Base-by-base conservation (phyloP, 53 echinoderm and acorn worm species). In the Patiria pectinifera region DNA sequence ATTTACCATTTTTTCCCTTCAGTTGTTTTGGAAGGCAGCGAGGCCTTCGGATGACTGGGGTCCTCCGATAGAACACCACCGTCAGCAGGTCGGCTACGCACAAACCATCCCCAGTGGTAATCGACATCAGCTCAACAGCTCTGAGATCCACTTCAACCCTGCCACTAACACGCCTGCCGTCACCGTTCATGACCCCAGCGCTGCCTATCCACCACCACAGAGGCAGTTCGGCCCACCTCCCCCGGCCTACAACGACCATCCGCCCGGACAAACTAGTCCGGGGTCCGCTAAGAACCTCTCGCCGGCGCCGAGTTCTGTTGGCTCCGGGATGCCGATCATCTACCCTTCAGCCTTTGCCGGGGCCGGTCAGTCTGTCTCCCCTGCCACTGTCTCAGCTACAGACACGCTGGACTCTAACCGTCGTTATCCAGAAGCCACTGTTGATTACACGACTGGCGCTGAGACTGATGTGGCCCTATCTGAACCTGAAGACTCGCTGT, bases 21-120 rank as follows among this genome's bases (percentile, higher is more conserved):
- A 92, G 92, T 78, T 92, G 87, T 92, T 92, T 81, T 92, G 92
- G 92, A 86, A 82, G n/a, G 69, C 92, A 25, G 92, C 86, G 1
- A 19, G 45, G 45, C 80, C 92, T 14, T 81, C 92, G 13, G 80
- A 78, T n/a, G 92, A 92, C 43, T 92, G 92, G 92, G 92, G 92
- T 86, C 92, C 92, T 14, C 78, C 92, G 15, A 11, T 82, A 4
- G 92, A 92, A 19, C 16, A 62, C 19, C 92, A 92, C 71, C 92
- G 92, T 21, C 84, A 71, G 71, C 86, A 92, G 21, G 43, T 77
- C 2, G 79, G 92, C 13, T 92, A 92, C 70, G 5, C 79, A n/a
- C 59, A 59, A 48, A 7, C 53, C 82, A 45, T 21, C 19, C 2
- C 21, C 2, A 26, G 58, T 9, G 60, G 22, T 6, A 78, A 72